phyloP scores from a whole-genome alignment of 2,888 invertebrate species.

The Drosophila barbarae region DNA sequence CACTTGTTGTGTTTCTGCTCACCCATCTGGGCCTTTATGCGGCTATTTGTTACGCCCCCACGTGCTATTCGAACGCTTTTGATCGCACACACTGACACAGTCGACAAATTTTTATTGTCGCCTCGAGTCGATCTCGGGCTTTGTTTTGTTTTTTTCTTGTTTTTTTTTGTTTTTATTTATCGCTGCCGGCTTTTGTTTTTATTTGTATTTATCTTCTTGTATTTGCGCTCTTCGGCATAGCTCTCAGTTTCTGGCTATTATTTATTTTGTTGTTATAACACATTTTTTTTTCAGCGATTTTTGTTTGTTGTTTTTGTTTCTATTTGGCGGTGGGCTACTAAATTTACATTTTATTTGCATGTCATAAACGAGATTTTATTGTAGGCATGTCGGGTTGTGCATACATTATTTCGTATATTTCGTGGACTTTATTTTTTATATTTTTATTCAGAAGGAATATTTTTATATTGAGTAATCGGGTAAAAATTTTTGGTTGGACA shows the following conservation, averaged over 20 bases:
- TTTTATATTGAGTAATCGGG: slow-evolving; percentile 44
- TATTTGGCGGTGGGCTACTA: slow-evolving; percentile 39
- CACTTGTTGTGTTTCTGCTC: slow-evolving; percentile 12
- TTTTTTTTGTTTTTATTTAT: slow-evolving; percentile 42
- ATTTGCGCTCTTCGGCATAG: slow-evolving; percentile 14
- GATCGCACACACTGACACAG: slow-evolving; percentile 30
- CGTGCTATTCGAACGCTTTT: slow-evolving; percentile 36
- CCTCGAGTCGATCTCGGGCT: slow-evolving; percentile 52
- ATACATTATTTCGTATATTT: slow-evolving; percentile 21
- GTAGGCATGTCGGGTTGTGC: slow-evolving; percentile 24
- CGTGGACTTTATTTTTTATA: slow-evolving; percentile 8
- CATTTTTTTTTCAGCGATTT: slow-evolving; percentile 34
- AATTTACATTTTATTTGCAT: slow-evolving; percentile 70
- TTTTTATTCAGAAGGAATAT: slow-evolving; percentile 16
- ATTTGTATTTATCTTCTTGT: slow-evolving; percentile 21
- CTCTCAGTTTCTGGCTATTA: slow-evolving; percentile 25
- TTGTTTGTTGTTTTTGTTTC: slow-evolving; percentile 39
- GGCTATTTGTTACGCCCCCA: slow-evolving; percentile 54
- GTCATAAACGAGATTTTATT: slow-evolving; percentile 57
- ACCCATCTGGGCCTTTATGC: slow-evolving; percentile 7
- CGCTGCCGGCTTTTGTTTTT: slow-evolving; percentile 60
- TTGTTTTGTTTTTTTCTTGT: slow-evolving; percentile 46
- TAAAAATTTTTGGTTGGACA: not conserved
- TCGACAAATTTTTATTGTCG: slow-evolving; percentile 47
- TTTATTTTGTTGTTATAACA: slow-evolving; percentile 14